Conservation (phyloP, 2,888 invertebrate genomes). For the Macrophya annulata region DNA sequence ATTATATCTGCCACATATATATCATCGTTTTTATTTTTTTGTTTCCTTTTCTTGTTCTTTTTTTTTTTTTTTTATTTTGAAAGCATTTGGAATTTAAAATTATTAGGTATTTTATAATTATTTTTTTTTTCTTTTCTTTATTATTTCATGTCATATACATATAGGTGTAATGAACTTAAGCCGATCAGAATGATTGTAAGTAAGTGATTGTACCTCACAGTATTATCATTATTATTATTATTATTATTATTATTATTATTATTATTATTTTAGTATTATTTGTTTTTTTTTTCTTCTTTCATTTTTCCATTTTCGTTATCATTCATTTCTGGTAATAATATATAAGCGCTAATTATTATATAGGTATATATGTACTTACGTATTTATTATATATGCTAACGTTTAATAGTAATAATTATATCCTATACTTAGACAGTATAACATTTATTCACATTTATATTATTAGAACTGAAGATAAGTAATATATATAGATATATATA, state of each 20-base stretch:
- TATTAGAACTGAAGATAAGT: not conserved
- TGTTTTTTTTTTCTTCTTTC: not conserved
- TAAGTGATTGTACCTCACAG: constrained; percentile 55
- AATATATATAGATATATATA: not conserved
- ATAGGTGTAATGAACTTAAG: not conserved
- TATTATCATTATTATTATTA: constrained; percentile 23
- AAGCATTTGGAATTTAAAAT: constrained; percentile 41
- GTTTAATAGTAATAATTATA: constrained; percentile 1
- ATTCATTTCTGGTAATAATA: constrained; percentile 30
- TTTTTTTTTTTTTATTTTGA: not conserved
- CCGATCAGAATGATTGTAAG: constrained; percentile 31
- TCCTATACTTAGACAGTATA: not conserved
- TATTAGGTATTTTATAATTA: not conserved
- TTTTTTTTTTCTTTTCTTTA: not conserved
- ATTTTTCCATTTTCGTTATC: not conserved
- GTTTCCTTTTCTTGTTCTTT: no score
- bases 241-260: constrained; percentile 31
- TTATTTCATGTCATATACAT: not conserved
- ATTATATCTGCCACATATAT: constrained; percentile 31
- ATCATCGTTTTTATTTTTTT: not conserved
- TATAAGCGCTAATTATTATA: constrained; percentile 23
- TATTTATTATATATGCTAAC: not conserved
- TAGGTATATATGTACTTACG: not conserved
- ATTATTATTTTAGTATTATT: not conserved
- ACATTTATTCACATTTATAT: not conserved